phyloP scores from a whole-genome alignment of 1,140 invertebrate genomes.

The Drosophila ohnishii region DNA sequence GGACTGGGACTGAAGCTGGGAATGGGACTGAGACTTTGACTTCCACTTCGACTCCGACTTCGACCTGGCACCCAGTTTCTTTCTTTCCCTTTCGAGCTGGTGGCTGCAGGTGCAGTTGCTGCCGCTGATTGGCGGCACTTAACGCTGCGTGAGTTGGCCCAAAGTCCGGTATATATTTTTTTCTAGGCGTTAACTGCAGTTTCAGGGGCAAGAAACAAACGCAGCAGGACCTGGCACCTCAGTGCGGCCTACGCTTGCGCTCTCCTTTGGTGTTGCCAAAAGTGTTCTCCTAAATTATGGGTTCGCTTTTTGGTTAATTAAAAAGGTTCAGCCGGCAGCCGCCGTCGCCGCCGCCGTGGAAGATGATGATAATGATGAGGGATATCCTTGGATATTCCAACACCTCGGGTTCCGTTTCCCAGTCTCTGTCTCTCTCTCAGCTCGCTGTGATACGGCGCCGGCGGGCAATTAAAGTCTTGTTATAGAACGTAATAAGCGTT shows the following conservation, averaged over 20 bases:
- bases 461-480: constrained; percentile 65
- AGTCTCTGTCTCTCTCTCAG: not conserved
- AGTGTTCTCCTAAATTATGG: constrained; percentile 70
- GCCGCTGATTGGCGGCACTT: constrained; percentile 69
- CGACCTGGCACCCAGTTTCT: not conserved
- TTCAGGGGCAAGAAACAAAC: constrained; percentile 57
- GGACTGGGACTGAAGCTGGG: not conserved
- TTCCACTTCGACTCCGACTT: not conserved
- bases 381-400: constrained; percentile 57
- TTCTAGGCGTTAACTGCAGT: constrained; percentile 77
- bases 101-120: constrained; percentile 64
- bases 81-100: constrained; percentile 13
- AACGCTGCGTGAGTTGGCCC: constrained; percentile 74
- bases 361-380: constrained; percentile 36
- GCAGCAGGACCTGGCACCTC: constrained; percentile 75
- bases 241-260: constrained; percentile 14
- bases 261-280: constrained; percentile 43
- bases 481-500: constrained; percentile 46
- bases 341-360: constrained; percentile 26
- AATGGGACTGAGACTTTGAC: not conserved
- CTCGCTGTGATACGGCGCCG: constrained; percentile 65
- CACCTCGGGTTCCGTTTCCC: constrained; percentile 43
- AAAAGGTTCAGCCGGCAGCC: constrained; percentile 57
- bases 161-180: constrained; percentile 25
- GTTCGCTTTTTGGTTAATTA: constrained; percentile 74